Evolutionary conservation across 2,888 invertebrate species (phyloP).

Genomic region (Phyllotreta striolata): DNA sequence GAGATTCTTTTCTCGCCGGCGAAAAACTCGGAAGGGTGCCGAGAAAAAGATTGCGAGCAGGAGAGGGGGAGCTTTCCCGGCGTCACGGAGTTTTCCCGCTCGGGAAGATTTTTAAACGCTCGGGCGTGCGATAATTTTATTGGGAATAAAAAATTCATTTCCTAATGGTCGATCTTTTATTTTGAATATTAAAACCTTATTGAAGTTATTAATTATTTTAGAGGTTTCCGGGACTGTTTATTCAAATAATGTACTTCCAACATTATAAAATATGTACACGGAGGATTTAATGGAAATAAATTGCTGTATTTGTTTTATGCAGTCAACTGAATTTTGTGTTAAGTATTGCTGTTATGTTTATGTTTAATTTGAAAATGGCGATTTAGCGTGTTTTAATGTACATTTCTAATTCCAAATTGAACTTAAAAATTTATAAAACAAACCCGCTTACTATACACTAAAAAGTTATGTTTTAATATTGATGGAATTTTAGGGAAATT

Average conservation of each 20-base stretch:
- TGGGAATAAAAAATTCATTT: not conserved
- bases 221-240: slow-evolving; percentile 21
- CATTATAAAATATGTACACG: slow-evolving; percentile 23
- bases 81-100: slow-evolving; percentile 28
- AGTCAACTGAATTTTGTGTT: slow-evolving; percentile 12
- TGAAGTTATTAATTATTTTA: slow-evolving; percentile 22
- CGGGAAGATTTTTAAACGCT: slow-evolving; percentile 38
- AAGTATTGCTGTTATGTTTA: slow-evolving; percentile 8
- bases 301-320: slow-evolving; percentile 21
- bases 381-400: not conserved
- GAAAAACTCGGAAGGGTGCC: slow-evolving; percentile 40
- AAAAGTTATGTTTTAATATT: no score
- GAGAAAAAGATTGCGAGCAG: slow-evolving; percentile 41
- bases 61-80: slow-evolving; percentile 32
- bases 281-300: slow-evolving; percentile 22
- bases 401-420: no score
- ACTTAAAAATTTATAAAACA: no score
- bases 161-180: not conserved
- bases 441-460: not conserved
- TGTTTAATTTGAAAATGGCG: slow-evolving; percentile 9
- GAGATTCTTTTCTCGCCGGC: slow-evolving; percentile 45
- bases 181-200: slow-evolving; percentile 8
- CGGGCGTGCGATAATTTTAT: slow-evolving; percentile 11
- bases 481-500: no score
- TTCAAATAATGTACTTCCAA: slow-evolving; percentile 19